Evolutionary conservation across 2,113 vertebrate genomes (phyloP).

Genomic region (Tautogolabrus adspersus): DNA sequence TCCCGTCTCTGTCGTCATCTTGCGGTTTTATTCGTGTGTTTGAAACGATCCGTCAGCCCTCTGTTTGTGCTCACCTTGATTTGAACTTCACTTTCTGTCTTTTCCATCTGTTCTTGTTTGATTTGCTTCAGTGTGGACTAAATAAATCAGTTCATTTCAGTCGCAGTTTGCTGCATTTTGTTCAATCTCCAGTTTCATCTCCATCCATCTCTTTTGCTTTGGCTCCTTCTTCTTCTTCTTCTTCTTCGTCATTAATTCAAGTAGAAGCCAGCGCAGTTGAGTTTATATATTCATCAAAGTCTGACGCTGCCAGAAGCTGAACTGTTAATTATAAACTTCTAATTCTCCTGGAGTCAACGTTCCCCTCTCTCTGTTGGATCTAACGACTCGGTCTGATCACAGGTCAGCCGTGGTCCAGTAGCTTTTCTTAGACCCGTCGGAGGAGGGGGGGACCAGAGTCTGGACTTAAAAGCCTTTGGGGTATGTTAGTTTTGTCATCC

Average conservation of each 20-base stretch:
- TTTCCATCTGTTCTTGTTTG: slow-evolving; percentile 56
- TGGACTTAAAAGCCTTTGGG: slow-evolving; percentile 66
- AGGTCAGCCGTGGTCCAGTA: slow-evolving; percentile 73
- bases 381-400: slow-evolving; percentile 62
- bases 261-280: background rate
- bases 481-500: slow-evolving; percentile 81
- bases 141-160: slow-evolving; percentile 51
- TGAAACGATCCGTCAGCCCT: slow-evolving; percentile 12
- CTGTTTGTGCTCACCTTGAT: slow-evolving; percentile 26
- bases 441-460: slow-evolving; percentile 37
- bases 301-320: slow-evolving; percentile 13
- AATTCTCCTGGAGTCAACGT: slow-evolving; percentile 7
- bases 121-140: slow-evolving; percentile 26
- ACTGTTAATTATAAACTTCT: slow-evolving; percentile 20
- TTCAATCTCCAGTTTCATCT: slow-evolving; percentile 5
- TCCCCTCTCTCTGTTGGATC: slow-evolving; percentile 30
- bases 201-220: slow-evolving; percentile 10
- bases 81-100: slow-evolving; percentile 36
- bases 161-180: slow-evolving; percentile 16
- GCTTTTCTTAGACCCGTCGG: slow-evolving; percentile 57
- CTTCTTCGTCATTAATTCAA: background rate
- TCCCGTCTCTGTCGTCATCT: slow-evolving; percentile 17
- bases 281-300: background rate
- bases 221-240: background rate
- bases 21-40: slow-evolving; percentile 6